A percentile compares a stretch with the other conserved stretches of the same genome.
phyloP scores from a whole-genome alignment of 2,797 vertebrate genomes.

The Ispidina lecontei region DNA sequence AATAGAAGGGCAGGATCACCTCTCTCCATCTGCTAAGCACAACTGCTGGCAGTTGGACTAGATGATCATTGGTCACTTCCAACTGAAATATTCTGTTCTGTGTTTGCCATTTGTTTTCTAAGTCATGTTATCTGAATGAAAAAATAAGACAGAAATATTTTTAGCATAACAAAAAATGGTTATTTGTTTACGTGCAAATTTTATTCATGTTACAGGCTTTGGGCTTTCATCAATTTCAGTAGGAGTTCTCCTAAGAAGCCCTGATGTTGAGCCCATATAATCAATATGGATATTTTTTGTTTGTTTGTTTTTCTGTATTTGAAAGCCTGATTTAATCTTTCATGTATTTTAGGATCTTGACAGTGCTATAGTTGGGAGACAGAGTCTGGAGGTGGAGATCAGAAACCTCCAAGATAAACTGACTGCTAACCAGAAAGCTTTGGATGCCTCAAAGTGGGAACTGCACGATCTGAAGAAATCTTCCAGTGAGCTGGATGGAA shows the following conservation, averaged over 20 bases:
- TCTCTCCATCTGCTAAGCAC: too few relatives aligned
- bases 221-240: not conserved
- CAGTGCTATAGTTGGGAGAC: constrained; percentile 66
- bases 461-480: constrained; percentile 79
- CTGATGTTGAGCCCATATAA: not conserved
- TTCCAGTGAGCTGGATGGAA: constrained; percentile 79
- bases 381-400: constrained; percentile 81
- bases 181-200: not conserved
- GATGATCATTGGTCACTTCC: not conserved
- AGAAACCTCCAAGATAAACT: constrained; percentile 80
- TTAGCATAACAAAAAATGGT: not conserved
- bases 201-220: not conserved
- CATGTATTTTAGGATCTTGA: constrained; percentile 83
- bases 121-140: not conserved
- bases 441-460: constrained; percentile 78
- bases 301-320: not conserved
- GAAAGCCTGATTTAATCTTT: not conserved
- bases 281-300: not conserved
- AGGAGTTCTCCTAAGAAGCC: not conserved
- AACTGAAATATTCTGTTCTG: not conserved
- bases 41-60: not conserved
- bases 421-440: constrained; percentile 78
- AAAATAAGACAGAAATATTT: not conserved
- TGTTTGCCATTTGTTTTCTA: not conserved
- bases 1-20: too few relatives aligned